A percentile compares a stretch with the other conserved stretches of the same genome.
Evolutionary conservation across 2,113 vertebrate genomes (phyloP).

Genomic region (Pterocles gutturalis): DNA sequence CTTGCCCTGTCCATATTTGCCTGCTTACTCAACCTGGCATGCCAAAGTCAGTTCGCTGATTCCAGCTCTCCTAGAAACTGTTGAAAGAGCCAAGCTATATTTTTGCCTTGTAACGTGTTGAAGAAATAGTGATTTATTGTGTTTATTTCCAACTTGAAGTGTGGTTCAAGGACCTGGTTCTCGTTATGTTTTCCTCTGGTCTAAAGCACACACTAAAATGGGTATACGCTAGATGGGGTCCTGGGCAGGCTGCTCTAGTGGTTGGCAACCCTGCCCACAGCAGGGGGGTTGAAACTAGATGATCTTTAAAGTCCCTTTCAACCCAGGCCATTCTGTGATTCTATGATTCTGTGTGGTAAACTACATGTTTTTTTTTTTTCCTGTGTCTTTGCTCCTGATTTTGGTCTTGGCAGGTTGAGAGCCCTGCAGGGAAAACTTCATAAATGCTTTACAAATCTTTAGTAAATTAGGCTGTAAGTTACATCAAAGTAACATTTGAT

Average conservation of each 20-base stretch:
- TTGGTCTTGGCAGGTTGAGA: background rate
- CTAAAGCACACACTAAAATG: background rate
- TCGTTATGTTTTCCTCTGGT: slow-evolving; percentile 4
- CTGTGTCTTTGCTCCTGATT: background rate
- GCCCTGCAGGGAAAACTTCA: slow-evolving; percentile 3
- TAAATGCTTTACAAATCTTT: slow-evolving; percentile 15
- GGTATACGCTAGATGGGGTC: background rate
- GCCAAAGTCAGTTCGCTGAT: background rate
- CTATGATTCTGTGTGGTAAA: background rate
- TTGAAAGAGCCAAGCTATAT: background rate
- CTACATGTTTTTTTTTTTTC: background rate
- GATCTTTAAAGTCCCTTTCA: too few relatives aligned
- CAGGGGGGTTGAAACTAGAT: too few relatives aligned
- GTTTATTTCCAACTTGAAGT: background rate
- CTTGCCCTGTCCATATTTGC: background rate
- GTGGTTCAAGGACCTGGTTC: background rate
- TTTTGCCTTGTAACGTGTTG: background rate
- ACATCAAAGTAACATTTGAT: background rate
- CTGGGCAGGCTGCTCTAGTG: too few relatives aligned
- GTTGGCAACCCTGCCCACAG: too few relatives aligned
- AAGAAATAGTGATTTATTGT: background rate
- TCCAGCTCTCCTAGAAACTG: background rate
- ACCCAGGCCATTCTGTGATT: too few relatives aligned
- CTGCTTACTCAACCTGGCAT: background rate
- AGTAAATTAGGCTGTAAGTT: slow-evolving; percentile 7